Conservation (phyloP, 2,113 vertebrate genomes). For the Pleuronectes platessa region DNA sequence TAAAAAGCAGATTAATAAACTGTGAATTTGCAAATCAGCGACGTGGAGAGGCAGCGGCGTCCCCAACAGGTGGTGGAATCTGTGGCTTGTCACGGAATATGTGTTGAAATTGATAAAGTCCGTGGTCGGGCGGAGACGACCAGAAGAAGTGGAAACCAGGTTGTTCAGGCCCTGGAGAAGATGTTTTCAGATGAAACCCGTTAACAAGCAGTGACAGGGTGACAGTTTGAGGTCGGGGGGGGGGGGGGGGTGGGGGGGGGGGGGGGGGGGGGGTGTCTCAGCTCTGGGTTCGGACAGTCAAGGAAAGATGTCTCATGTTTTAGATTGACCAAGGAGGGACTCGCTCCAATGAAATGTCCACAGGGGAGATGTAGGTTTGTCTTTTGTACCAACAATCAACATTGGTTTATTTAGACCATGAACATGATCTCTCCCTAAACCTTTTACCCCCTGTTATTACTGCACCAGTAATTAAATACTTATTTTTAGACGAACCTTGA, state of each 20-base stretch:
- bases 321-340: too few species aligned
- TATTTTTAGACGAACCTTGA: too few species aligned
- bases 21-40: constrained; percentile 13
- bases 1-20: constrained; percentile 46
- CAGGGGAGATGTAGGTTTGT: too few species aligned
- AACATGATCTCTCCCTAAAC: too few species aligned
- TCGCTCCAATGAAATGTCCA: too few species aligned
- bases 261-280: not conserved
- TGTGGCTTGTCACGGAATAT: too few species aligned
- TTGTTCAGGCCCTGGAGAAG: not conserved
- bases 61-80: not conserved
- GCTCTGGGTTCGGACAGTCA: constrained; percentile 20
- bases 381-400: too few species aligned
- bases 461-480: not conserved
- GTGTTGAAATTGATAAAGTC: too few species aligned
- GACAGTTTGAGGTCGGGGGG: constrained; percentile 34
- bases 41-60: not conserved
- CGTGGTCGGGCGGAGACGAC: not conserved
- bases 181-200: constrained; percentile 3
- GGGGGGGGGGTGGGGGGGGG: not conserved
- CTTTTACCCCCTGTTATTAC: too few species aligned
- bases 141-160: not conserved
- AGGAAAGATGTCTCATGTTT: not conserved
- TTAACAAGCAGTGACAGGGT: constrained; percentile 8
- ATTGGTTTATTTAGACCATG: too few species aligned